Base-by-base conservation (phyloP, 2,888 invertebrate species). In the Dryococelus australis region DNA sequence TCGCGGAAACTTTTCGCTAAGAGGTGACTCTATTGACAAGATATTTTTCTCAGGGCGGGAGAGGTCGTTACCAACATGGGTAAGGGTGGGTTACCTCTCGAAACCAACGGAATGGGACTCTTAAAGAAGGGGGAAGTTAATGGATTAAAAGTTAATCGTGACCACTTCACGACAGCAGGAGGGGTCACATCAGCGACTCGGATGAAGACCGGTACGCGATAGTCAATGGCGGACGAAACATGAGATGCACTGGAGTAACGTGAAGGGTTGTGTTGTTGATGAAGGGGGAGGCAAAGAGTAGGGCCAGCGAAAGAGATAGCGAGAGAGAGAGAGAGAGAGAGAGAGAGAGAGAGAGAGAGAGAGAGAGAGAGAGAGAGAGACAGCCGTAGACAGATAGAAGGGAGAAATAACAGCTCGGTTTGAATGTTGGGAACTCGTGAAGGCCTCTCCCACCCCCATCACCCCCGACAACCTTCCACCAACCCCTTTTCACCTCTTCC, bases 331-430 rank as follows among this genome's bases (percentile, higher is more conserved):
- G n/a, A n/a, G n/a, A n/a, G n/a, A 85, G 81, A 79, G 10, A 79
- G 79, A 79, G 10, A 79, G 79, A 79, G 27, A 27, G n/a, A 27
- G 24, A 12, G 83, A 51, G 79, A 5, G 43, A 87, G 81, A 83
- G n/a, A 35, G 80, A 9, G 84, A 83, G 86, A 79, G 83, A 85
- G 13, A 53, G n/a, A 43, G 83, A 81, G 47, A 79, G 84, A 79
- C 84, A 88, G 86, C 86, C 85, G 88, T 86, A 86, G 83, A 83
- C 83, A 83, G 83, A 83, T 83, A 83, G 83, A 83, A 83, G 83
- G 83, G 28, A 83, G 35, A n/a, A 79, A 84, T 83, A 83, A 83
- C 83, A 83, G 83, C 43, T 83, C 83, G 43, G 83, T 83, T 83
- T 83, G 83, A 83, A 83, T 83, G 83, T 83, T 83, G 83, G 83